Evolutionary conservation across 1,140 invertebrate species (phyloP).

Genomic region (Triops longicaudatus): DNA sequence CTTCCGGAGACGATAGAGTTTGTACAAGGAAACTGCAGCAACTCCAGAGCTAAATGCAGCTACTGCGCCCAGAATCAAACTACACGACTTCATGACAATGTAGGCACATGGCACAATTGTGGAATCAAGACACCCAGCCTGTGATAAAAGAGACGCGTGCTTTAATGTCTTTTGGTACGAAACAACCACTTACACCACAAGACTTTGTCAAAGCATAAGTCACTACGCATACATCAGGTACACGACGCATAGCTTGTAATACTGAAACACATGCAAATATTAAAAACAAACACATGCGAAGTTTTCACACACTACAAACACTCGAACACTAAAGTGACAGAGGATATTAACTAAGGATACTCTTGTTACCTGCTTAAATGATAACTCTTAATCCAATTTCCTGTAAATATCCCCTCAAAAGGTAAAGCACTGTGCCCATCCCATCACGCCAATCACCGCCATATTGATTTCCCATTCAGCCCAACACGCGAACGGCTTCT

Average conservation of each 20-base stretch:
- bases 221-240: no score
- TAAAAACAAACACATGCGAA: constrained; percentile 5
- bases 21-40: not conserved
- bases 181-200: no score
- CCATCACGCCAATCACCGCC: constrained; percentile 13
- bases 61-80: constrained; percentile 1
- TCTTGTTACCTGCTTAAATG: not conserved
- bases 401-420: not conserved
- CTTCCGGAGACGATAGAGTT: not conserved
- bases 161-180: no score
- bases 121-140: not conserved
- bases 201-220: no score
- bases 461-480: constrained; percentile 9
- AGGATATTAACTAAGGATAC: not conserved
- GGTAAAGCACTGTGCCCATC: constrained; percentile 11
- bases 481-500: not conserved
- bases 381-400: not conserved
- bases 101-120: not conserved
- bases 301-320: not conserved
- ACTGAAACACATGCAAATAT: constrained; percentile 12
- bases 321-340: not conserved
- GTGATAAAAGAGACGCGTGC: not conserved
- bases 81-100: constrained; percentile 6
- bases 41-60: constrained; percentile 5
- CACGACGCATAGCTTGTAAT: not conserved